Percentiles rank a stretch among this genome's conserved stretches.
Evolutionary conservation across 2,888 invertebrate genomes (phyloP).

Genomic region (Hirtodrosophila alboralis): DNA sequence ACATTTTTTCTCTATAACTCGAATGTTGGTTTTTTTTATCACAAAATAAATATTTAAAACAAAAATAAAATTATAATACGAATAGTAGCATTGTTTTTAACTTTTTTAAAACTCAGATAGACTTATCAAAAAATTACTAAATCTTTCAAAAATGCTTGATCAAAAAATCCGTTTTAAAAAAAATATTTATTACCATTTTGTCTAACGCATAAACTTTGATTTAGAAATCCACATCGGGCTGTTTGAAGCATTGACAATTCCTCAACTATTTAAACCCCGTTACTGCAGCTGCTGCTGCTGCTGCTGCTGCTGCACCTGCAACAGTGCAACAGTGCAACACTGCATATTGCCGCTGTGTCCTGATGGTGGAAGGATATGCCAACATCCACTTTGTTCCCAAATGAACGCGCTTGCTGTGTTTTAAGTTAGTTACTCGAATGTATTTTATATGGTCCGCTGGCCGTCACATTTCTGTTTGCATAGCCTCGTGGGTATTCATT

Average conservation of each 20-base stretch:
- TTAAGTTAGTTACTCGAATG: slow-evolving; percentile 72
- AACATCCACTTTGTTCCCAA: slow-evolving; percentile 50
- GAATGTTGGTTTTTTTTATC: too few relatives aligned
- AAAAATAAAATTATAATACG: too few relatives aligned
- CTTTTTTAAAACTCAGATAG: too few relatives aligned
- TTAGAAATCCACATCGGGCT: slow-evolving; percentile 26
- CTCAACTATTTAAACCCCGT: slow-evolving; percentile 27
- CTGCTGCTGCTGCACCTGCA: slow-evolving; percentile 11
- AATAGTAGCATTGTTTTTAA: too few relatives aligned
- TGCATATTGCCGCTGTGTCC: slow-evolving; percentile 21
- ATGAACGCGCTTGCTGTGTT: slow-evolving; percentile 62
- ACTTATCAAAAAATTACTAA: too few relatives aligned
- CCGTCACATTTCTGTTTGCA: slow-evolving; percentile 60
- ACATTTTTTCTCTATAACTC: too few relatives aligned
- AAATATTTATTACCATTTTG: slow-evolving; percentile 24
- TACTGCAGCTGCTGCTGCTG: too few relatives aligned
- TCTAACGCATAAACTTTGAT: slow-evolving; percentile 26
- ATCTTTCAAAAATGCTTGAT: too few relatives aligned
- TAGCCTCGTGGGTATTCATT: slow-evolving; percentile 68
- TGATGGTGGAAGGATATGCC: not conserved
- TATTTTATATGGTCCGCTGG: slow-evolving; percentile 74
- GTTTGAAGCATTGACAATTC: slow-evolving; percentile 30
- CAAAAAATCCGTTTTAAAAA: not conserved
- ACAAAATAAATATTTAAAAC: too few relatives aligned
- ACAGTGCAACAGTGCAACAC: slow-evolving; percentile 17